Conservation (phyloP, 2,113 vertebrate genomes). For the Boleophthalmus pectinirostris region DNA sequence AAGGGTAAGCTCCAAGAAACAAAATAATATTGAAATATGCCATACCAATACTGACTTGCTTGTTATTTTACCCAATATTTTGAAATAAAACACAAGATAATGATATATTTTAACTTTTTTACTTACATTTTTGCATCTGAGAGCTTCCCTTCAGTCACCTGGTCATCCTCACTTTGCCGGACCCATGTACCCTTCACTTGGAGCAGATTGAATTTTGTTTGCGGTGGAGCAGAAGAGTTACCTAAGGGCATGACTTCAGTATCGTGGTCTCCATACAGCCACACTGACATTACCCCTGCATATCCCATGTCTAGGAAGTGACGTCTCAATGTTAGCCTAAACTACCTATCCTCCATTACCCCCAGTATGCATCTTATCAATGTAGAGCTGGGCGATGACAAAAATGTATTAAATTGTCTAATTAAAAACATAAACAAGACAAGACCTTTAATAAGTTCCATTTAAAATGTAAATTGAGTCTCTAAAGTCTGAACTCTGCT, state of each 20-base stretch:
- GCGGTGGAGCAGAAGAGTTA: conserved; percentile 7
- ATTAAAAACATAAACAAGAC: not conserved
- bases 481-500: no score
- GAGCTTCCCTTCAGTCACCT: conserved; percentile 16
- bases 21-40: not conserved
- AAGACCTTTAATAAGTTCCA: not conserved
- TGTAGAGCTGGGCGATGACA: no score
- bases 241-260: conserved; percentile 18
- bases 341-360: not conserved
- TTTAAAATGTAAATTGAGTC: not conserved
- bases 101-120: not conserved
- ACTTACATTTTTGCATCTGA: conserved; percentile 64
- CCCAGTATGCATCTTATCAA: not conserved
- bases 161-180: conserved; percentile 10
- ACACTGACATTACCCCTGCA: not conserved
- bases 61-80: no score
- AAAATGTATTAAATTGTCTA: no score
- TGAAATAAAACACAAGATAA: not conserved
- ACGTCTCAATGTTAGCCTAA: not conserved
- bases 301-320: not conserved
- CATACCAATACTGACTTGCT: not conserved
- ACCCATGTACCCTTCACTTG: conserved; percentile 51
- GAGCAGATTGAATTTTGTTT: conserved; percentile 41
- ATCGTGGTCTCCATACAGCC: not conserved
- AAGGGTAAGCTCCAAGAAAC: no score